Percentiles rank a stretch among this genome's conserved stretches.
These are phyloP conservation scores for Andrena marginata DNA, from an alignment of 2,888 invertebrate species.

Conservation along the genomic window DNA sequence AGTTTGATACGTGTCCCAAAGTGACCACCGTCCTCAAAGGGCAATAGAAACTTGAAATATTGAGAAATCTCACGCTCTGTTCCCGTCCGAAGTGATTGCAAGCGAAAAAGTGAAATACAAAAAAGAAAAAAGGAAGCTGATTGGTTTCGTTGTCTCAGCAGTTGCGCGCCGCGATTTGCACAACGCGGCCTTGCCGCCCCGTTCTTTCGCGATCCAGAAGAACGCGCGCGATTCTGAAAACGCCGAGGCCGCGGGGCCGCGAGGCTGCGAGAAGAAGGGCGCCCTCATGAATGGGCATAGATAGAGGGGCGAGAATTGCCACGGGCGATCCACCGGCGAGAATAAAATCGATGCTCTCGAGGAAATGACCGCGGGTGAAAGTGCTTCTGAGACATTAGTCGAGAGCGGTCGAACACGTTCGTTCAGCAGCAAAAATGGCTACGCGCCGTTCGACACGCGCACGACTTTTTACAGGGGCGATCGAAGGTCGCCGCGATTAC, in stretches of 20 bases:
- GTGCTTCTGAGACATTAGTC: slow-evolving; percentile 70
- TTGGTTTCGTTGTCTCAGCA: slow-evolving; percentile 15
- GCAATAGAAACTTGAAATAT: no score
- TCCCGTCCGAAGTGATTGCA: background rate
- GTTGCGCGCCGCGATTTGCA: slow-evolving; percentile 8
- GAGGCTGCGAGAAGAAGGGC: slow-evolving; percentile 21
- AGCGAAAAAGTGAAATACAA: slow-evolving; percentile 2
- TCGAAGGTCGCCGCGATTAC: slow-evolving; percentile 52
- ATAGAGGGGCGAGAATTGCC: slow-evolving; percentile 63
- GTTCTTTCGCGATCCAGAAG: slow-evolving; percentile 19
- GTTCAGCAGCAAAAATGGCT: slow-evolving; percentile 33
- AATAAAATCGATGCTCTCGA: slow-evolving; percentile 70
- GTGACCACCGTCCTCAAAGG: no score
- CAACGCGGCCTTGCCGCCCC: slow-evolving; percentile 38
- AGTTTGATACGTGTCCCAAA: no score
- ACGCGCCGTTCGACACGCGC: slow-evolving; percentile 53
- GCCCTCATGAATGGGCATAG: slow-evolving; percentile 57
- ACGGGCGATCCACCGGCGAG: slow-evolving; percentile 61
- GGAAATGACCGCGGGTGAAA: slow-evolving; percentile 80
- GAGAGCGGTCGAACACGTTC: slow-evolving; percentile 54
- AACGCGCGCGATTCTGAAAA: slow-evolving; percentile 31
- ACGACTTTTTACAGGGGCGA: slow-evolving; percentile 54
- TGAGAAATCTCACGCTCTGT: slow-evolving; percentile 1
- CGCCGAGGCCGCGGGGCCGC: background rate
- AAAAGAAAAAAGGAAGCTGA: background rate